Evolutionary conservation across 1,140 invertebrate genomes (phyloP), one percentile per base, ranked within the genome.

Genomic region (Heliconius himera): DNA sequence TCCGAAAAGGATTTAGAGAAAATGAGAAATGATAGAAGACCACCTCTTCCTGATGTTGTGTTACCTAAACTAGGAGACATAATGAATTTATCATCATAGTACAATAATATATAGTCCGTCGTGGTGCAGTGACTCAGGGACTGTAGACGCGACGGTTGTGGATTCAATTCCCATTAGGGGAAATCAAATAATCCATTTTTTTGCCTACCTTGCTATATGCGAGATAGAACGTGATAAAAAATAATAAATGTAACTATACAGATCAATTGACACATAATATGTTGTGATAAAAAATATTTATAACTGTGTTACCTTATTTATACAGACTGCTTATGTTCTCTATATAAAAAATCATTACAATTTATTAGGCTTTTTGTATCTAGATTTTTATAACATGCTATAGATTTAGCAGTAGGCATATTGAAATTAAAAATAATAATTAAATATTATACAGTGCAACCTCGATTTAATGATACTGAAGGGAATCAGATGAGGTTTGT

Each of bases 41-140:
- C 96, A 33, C 95, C 97, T 1, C 92, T 98, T 76, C 97, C 98
- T 0, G 96, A 98, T 92, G 97, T 96, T 83, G 98, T 98, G 84
- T 87, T 97, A 46, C 95, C 96, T 20, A 96, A 95, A 85, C 89
- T 98, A 46, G 97, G 96, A 36, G 96, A 97, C 95, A 87, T 97
- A 75, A 82, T 96, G 26, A 92, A 95, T 29, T 91, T 95, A 80
- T 82, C 95, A 78, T 87, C 88, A 83, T 89, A 89, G 87, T 87
- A 86, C 75, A 71, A 71, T 72, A 70, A 16, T 66, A 20, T 51
- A 18, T 18, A 51, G 49, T 18, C 49, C 18, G 49, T 20, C 2
- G 49, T 20, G 49, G 18, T 6, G 49, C 49, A 51, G 18, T 18
- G 18, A 16, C 13, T 11, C 41, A 46, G 13, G 16, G 13, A 5